phyloP scores from a whole-genome alignment of 2,797 vertebrate genomes.

The Notolepis coatsorum region DNA sequence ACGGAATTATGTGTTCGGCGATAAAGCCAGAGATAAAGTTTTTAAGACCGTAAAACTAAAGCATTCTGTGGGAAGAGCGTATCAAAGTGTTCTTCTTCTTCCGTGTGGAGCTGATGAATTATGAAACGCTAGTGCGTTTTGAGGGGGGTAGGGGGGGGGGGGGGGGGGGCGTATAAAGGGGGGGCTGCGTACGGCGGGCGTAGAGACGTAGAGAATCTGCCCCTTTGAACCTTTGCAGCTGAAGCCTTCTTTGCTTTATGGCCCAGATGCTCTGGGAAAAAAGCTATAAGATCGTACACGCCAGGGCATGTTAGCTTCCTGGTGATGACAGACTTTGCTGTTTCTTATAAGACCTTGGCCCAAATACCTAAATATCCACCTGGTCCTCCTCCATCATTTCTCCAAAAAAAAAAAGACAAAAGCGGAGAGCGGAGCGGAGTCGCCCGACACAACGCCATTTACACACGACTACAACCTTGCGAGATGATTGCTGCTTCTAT shows the following conservation, averaged over 20 bases:
- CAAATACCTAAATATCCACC: slow-evolving; percentile 74
- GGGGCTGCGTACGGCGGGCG: slow-evolving; percentile 20
- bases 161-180: slow-evolving; percentile 8
- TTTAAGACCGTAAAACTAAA: no score
- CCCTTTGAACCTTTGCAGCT: slow-evolving; percentile 67
- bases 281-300: slow-evolving; percentile 70
- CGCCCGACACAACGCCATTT: slow-evolving; percentile 2
- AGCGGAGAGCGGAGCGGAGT: slow-evolving; percentile 3
- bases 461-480: slow-evolving; percentile 30
- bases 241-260: slow-evolving; percentile 73
- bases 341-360: slow-evolving; percentile 70
- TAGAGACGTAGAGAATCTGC: slow-evolving; percentile 43
- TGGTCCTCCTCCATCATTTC: slow-evolving; percentile 59
- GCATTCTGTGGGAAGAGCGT: no score
- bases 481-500: slow-evolving; percentile 42
- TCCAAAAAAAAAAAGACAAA: slow-evolving; percentile 6
- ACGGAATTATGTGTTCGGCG: no score
- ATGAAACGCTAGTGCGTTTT: neutral
- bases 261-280: slow-evolving; percentile 77
- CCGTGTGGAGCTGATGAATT: neutral
- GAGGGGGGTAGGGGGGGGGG: neutral
- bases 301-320: slow-evolving; percentile 72
- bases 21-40: no score
- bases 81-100: no score
- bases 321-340: slow-evolving; percentile 62